A percentile compares a stretch with the other conserved stretches of the same genome.
Evolutionary conservation across 1,140 invertebrate species (phyloP).

Genomic region (Liolophura sinensis): DNA sequence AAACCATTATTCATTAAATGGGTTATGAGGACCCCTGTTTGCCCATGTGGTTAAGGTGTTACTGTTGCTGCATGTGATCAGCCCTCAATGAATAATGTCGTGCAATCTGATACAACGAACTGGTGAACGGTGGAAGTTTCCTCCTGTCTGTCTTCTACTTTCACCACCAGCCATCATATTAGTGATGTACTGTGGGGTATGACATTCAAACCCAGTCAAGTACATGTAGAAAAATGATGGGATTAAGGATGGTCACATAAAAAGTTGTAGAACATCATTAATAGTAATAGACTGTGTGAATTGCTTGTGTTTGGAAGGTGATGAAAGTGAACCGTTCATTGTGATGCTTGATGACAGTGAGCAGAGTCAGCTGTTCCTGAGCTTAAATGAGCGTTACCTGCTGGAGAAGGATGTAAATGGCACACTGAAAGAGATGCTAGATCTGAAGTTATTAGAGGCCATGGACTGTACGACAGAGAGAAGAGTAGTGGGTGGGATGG

Average conservation of each 20-base stretch:
- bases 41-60: too few relatives aligned
- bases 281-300: background rate
- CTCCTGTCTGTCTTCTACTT: too few relatives aligned
- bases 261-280: background rate
- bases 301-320: constrained; percentile 25
- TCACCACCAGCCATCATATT: too few relatives aligned
- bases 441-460: constrained; percentile 31
- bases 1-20: too few relatives aligned
- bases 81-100: too few relatives aligned
- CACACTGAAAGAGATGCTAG: constrained; percentile 24
- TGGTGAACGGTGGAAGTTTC: too few relatives aligned
- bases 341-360: constrained; percentile 28
- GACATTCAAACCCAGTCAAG: too few relatives aligned
- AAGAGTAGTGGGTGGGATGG: constrained; percentile 5
- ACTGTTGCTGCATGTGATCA: too few relatives aligned
- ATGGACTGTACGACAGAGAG: constrained; percentile 3
- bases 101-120: too few relatives aligned
- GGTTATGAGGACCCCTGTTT: too few relatives aligned
- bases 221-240: too few relatives aligned
- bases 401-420: constrained; percentile 43
- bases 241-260: background rate
- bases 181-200: too few relatives aligned
- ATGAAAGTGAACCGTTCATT: constrained; percentile 45
- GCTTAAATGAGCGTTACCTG: constrained; percentile 35
- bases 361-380: constrained; percentile 32